These are phyloP conservation scores for Caenorhabditis latens DNA, from an alignment of 1,140 invertebrate genomes.

Conservation along the genomic window DNA sequence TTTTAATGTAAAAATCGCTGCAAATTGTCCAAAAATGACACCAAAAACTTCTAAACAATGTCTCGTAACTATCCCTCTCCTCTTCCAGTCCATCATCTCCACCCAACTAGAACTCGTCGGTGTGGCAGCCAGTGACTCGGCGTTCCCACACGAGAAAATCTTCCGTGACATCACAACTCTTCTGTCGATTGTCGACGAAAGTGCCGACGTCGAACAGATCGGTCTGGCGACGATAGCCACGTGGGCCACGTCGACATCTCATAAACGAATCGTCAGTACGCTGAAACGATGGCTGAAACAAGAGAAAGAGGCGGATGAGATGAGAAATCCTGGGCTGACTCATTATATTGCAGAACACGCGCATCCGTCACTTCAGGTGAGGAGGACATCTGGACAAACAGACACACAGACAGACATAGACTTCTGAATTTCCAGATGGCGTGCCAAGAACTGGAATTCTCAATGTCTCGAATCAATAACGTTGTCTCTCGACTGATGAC, in stretches of 20 bases:
- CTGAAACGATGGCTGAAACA: conserved; percentile 58
- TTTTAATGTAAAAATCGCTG: too few relatives aligned
- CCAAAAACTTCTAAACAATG: too few relatives aligned
- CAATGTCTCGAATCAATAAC: conserved; percentile 68
- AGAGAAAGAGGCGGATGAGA: conserved; percentile 56
- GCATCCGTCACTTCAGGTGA: conserved; percentile 73
- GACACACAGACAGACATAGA: too few relatives aligned
- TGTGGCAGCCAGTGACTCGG: not conserved
- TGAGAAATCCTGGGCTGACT: conserved; percentile 68
- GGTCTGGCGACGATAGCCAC: conserved; percentile 59
- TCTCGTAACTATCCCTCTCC: not conserved
- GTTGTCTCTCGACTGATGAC: conserved; percentile 65
- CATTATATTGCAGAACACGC: conserved; percentile 77
- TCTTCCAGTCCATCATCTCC: conserved; percentile 8
- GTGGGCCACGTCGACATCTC: conserved; percentile 50
- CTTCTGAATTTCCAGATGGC: conserved; percentile 58
- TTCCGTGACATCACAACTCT: conserved; percentile 44
- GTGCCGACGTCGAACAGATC: conserved; percentile 55
- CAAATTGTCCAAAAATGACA: too few relatives aligned
- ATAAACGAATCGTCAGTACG: conserved; percentile 44
- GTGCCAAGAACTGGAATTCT: conserved; percentile 69
- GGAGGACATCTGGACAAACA: too few relatives aligned
- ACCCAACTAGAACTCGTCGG: conserved; percentile 67
- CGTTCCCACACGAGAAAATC: conserved; percentile 1
- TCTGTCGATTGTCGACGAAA: conserved; percentile 36